Conservation (phyloP, 2,797 vertebrate species). For the Silurus aristotelis region DNA sequence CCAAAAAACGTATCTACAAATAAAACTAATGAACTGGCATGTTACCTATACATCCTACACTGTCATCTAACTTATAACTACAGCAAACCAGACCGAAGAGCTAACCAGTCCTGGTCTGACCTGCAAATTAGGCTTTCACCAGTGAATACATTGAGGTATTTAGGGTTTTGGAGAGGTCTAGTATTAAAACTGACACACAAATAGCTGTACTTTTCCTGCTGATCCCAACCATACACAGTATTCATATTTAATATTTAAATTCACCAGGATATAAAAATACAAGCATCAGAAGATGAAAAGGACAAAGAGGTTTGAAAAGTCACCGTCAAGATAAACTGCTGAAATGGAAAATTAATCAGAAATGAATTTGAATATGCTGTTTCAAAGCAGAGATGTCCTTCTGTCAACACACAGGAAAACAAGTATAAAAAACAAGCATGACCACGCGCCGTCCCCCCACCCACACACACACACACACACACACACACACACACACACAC, state of each 20-base stretch:
- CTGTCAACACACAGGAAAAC: constrained; percentile 32
- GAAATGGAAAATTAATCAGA: not conserved
- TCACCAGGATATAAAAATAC: not conserved
- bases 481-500: constrained; percentile 35
- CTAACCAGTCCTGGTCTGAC: not conserved
- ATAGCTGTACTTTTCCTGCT: not conserved
- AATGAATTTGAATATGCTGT: not conserved
- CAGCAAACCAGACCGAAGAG: not conserved
- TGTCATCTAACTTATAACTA: not conserved
- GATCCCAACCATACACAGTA: not conserved
- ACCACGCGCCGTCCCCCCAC: not conserved
- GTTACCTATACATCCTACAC: not conserved
- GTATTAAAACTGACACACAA: not conserved
- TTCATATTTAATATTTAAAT: not conserved
- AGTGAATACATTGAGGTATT: not conserved
- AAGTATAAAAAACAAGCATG: constrained; percentile 19
- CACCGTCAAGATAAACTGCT: not conserved
- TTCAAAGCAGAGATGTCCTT: not conserved
- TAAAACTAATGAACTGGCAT: not conserved
- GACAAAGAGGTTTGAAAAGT: not conserved
- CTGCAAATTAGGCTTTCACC: constrained; percentile 14
- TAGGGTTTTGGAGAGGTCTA: not conserved
- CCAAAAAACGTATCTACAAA: no score
- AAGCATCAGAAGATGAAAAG: not conserved
- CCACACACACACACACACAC: constrained; percentile 4